phyloP scores from a whole-genome alignment of 2,888 invertebrate genomes.

The Acanthosepion pharaonis region DNA sequence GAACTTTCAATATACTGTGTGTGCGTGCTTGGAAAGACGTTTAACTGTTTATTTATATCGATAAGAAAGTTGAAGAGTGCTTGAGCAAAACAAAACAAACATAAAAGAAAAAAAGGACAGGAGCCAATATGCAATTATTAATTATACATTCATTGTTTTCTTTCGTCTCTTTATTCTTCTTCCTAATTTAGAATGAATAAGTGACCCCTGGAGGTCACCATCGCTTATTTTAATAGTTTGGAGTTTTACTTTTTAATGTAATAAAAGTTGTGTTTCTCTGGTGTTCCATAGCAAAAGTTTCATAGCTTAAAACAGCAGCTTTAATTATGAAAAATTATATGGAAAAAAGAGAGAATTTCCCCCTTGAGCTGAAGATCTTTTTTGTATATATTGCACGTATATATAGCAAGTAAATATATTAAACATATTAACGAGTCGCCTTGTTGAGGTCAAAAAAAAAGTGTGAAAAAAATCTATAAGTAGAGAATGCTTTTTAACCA shows the following conservation, averaged over 20 bases:
- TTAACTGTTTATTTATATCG: background rate
- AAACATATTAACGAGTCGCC: too few species aligned
- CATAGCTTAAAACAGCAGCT: background rate
- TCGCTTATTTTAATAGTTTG: conserved; percentile 4
- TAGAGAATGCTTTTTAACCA: too few species aligned
- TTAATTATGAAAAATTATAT: too few species aligned
- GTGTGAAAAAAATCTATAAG: too few species aligned
- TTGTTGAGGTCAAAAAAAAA: too few species aligned
- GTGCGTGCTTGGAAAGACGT: background rate
- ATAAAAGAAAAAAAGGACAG: background rate
- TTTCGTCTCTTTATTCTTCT: background rate
- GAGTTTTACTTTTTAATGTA: background rate
- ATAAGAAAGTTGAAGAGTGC: background rate
- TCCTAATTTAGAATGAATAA: background rate
- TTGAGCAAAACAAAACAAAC: background rate
- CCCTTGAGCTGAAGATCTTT: too few species aligned
- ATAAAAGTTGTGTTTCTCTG: background rate
- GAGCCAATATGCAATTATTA: background rate
- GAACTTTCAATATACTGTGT: background rate
- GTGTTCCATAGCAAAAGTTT: background rate
- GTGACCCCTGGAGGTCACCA: background rate
- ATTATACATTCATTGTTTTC: conserved; percentile 21
- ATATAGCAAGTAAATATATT: too few species aligned
- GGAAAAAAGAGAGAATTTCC: too few species aligned
- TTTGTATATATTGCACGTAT: too few species aligned